Evolutionary conservation across 1,140 invertebrate species (phyloP), one percentile per base, ranked within the genome.

Genomic region (Maconellicoccus hirsutus): DNA sequence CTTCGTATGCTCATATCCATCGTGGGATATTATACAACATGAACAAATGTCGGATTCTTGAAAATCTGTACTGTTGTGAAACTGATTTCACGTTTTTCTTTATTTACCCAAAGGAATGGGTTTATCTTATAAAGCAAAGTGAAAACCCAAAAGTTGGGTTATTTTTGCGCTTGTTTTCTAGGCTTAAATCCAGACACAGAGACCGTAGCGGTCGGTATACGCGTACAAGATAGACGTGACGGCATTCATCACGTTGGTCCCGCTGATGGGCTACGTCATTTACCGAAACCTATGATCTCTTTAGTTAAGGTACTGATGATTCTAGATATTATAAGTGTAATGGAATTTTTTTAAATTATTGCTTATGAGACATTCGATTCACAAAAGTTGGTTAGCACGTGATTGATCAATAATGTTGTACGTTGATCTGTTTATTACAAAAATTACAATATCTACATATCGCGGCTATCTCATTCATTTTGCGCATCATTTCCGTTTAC

Each of bases 171-270:
- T 26, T 72, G 19, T 72, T 59, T 70, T 74, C 69, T 73, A 79
- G 78, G 75, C 52, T 72, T 74, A 71, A 76, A 77, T 70, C 76
- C 75, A 42, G 73, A 76, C 38, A 74, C 38, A 14, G 75, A 76
- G 69, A 79, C 82, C 73, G 76, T 78, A 71, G 81, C 79, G 7
- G 82, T 87, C 66, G 86, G 86, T 4, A 86, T 86, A 76, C 79
- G 85, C 3, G 77, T 83, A 71, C 81, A 83, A 59, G 79, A 80
- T 42, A 86, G 85, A 76, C 82, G 80, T 74, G 78, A 80, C 73
- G 86, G 85, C 16, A 80, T 78, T 0, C 80, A 81, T 71, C 76
- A 75, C 75, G 84, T 86, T 38, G 82, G 81, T 26, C 81, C 83
- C 1, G 76, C 82, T 14, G 77, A 80, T 25, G 78, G 82, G 59